Evolutionary conservation across 2,113 vertebrate genomes (phyloP), one percentile per base, ranked within the genome.

Genomic region (Urocolius indicus): DNA sequence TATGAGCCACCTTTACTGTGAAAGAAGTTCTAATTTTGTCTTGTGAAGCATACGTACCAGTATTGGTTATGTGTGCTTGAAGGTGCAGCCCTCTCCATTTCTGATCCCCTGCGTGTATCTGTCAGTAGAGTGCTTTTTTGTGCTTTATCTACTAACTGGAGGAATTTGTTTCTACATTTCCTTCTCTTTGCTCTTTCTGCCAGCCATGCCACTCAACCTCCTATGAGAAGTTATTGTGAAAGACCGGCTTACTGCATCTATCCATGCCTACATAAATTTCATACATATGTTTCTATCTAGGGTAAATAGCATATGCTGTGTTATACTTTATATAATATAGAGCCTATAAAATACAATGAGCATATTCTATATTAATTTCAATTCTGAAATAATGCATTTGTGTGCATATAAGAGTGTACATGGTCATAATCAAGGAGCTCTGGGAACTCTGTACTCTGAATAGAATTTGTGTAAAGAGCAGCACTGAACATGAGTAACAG

Each of bases 211-310:
- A 26, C 21, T 11, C 8, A 7, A 57, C 26, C 8, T 18, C 13
- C 2, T 30, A 3, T 45, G 16, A 3, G 38, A 73, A 26, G 27
- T 41, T 27, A 22, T 7, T 49, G 10, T 26, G 32, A 63, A 92
- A 59, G n/a, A 61, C 17, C 6, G 81, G 15, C 46, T 91, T 8
- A 4, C 20, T 43, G 8, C 7, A 13, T 30, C 19, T 36, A 7
- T 43, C 24, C 8, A 2, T 51, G 21, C 34, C 4, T 57, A 4
- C 49, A 18, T 27, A 46, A 4, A 38, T 36, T 69, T 16, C 57
- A 67, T 20, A 29, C 1, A 0, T 73, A 6, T 20, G 11, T 82
- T 5, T 66, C 5, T 58, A 11, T 34, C n/a, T 1, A 38, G 5
- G 65, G 5, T 24, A 36, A 75, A 13, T 62, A 79, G 13, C 32